A percentile compares a stretch with the other conserved stretches of the same genome.
Evolutionary conservation across 2,797 vertebrate species (phyloP).

Genomic region (Falco naumanni): DNA sequence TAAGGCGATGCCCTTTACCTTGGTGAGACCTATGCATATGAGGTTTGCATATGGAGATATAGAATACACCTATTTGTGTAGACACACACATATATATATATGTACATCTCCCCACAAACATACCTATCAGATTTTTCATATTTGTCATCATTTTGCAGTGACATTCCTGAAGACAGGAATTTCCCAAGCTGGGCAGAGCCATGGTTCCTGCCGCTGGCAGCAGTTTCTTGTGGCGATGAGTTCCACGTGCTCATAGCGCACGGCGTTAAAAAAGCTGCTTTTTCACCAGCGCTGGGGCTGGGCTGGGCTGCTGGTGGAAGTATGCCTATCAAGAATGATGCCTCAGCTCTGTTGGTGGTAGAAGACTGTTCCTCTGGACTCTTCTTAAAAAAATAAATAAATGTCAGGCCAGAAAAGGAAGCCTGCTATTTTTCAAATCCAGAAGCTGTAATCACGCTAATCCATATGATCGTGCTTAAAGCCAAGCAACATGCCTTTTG

Average conservation of each 20-base stretch:
- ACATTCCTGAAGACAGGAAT: neutral
- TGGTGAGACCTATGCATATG: neutral
- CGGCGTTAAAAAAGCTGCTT: neutral
- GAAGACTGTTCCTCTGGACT: slow-evolving; percentile 31
- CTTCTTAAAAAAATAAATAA: slow-evolving; percentile 62
- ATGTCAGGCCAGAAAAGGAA: slow-evolving; percentile 40
- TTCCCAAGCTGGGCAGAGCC: neutral
- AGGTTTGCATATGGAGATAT: neutral
- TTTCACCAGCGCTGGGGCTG: neutral
- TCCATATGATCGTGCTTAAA: slow-evolving; percentile 33
- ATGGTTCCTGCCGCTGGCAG: neutral
- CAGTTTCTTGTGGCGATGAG: neutral
- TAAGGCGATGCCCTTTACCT: neutral
- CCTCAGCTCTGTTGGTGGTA: slow-evolving; percentile 34
- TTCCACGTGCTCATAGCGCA: neutral
- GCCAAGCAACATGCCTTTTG: slow-evolving; percentile 37
- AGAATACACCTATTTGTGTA: rapidly evolving
- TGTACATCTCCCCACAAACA: neutral
- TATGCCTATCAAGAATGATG: neutral
- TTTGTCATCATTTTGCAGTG: neutral
- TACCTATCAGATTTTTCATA: neutral
- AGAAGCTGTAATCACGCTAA: slow-evolving; percentile 53
- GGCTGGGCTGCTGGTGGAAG: neutral
- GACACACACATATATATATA: too few species aligned
- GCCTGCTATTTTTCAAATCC: slow-evolving; percentile 62